These are phyloP conservation scores for Gobio gobio DNA, from an alignment of 2,113 vertebrate species.

Conservation along the genomic window DNA sequence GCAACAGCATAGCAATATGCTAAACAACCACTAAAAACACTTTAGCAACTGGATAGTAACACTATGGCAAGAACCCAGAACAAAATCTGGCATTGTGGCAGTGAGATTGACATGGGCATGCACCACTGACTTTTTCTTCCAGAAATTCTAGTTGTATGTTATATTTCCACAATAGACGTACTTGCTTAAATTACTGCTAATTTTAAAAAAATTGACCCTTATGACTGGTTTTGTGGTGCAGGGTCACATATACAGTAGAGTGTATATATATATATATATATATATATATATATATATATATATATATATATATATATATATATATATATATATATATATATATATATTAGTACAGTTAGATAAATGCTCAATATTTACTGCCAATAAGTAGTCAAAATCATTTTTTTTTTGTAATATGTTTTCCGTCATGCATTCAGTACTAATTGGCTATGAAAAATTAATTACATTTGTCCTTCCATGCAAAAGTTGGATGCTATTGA, in stretches of 20 bases:
- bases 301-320: too few species aligned
- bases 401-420: background rate
- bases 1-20: background rate
- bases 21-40: background rate
- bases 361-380: too few species aligned
- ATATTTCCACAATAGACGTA: background rate
- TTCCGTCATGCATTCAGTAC: background rate
- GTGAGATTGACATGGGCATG: background rate
- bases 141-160: background rate
- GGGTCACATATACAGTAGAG: too few species aligned
- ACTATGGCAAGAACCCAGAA: background rate
- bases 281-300: too few species aligned
- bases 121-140: background rate
- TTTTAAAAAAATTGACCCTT: background rate
- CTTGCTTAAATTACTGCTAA: background rate
- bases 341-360: background rate
- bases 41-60: background rate
- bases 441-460: background rate
- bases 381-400: background rate
- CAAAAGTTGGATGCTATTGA: background rate
- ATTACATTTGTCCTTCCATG: background rate
- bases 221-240: too few species aligned
- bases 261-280: too few species aligned
- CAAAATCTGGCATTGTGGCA: background rate
- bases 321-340: background rate